These are phyloP conservation scores for Sipha maydis DNA, from an alignment of 2,888 invertebrate genomes.

Conservation along the genomic window DNA sequence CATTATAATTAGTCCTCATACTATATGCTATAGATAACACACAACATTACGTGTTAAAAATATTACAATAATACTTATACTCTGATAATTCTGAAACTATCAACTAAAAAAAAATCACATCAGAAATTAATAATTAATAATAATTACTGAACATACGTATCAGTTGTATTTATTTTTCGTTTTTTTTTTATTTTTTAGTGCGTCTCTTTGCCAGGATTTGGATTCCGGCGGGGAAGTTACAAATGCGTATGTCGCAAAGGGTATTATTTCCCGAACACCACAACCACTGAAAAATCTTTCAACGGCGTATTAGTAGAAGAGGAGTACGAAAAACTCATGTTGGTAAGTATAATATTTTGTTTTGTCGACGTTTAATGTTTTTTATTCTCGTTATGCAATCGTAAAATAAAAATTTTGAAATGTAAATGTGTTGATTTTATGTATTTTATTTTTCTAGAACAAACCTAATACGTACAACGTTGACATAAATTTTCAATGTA, in stretches of 20 bases:
- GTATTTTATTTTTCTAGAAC: constrained; percentile 70
- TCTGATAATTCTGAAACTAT: too few species aligned
- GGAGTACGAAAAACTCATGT: constrained; percentile 88
- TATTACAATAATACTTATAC: too few species aligned
- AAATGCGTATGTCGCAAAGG: constrained; percentile 88
- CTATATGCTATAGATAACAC: too few species aligned
- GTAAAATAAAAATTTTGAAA: neutral
- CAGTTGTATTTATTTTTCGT: neutral
- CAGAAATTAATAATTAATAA: neutral
- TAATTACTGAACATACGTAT: neutral
- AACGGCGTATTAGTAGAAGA: constrained; percentile 92
- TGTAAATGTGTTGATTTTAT: neutral
- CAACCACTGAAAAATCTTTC: constrained; percentile 77
- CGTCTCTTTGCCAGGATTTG: constrained; percentile 83
- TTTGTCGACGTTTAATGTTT: neutral
- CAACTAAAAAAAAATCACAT: too few species aligned
- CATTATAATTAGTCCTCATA: too few species aligned
- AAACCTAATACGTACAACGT: constrained; percentile 78
- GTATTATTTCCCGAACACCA: constrained; percentile 76
- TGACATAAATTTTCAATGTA: constrained; percentile 81
- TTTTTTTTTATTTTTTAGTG: constrained; percentile 75
- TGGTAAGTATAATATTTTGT: constrained; percentile 72
- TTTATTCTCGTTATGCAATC: neutral
- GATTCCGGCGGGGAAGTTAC: constrained; percentile 91
- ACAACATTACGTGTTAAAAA: too few species aligned